These are phyloP conservation scores for Eupithecia pulchellata DNA, from an alignment of 2,888 invertebrate species.

Conservation along the genomic window DNA sequence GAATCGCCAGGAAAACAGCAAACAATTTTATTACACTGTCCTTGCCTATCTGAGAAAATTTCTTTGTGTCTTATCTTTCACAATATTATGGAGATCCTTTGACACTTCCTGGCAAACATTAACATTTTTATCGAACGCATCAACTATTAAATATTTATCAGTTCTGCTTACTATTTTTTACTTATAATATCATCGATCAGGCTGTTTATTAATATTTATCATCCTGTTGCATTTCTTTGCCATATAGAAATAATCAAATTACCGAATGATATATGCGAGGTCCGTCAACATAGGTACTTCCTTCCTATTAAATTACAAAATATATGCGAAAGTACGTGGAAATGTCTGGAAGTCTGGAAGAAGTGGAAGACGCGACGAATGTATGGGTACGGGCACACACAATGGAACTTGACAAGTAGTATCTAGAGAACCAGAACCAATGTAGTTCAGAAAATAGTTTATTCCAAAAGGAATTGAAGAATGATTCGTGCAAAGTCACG, in stretches of 20 bases:
- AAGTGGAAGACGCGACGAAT: no score
- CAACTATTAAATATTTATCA: conserved; percentile 45
- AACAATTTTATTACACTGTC: conserved; percentile 19
- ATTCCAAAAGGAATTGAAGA: background rate
- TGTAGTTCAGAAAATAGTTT: background rate
- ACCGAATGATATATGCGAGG: conserved; percentile 48
- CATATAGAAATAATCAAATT: conserved; percentile 51
- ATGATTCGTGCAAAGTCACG: background rate
- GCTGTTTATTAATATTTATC: conserved; percentile 14
- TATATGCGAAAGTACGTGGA: background rate
- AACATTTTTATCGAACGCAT: conserved; percentile 38
- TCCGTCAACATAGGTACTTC: conserved; percentile 48
- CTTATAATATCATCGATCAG: conserved; percentile 33
- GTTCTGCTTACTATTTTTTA: conserved; percentile 32
- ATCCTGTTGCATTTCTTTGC: conserved; percentile 28
- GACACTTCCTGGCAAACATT: conserved; percentile 39
- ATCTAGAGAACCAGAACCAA: background rate
- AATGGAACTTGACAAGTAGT: background rate
- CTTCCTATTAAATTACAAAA: background rate
- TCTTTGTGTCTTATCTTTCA: conserved; percentile 19
- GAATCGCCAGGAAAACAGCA: background rate
- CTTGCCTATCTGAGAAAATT: background rate
- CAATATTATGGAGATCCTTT: conserved; percentile 34
- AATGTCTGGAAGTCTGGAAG: background rate
- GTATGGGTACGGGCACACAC: background rate